Evolutionary conservation across 2,797 vertebrate species (phyloP).

Genomic region (Myripristis jacobus): DNA sequence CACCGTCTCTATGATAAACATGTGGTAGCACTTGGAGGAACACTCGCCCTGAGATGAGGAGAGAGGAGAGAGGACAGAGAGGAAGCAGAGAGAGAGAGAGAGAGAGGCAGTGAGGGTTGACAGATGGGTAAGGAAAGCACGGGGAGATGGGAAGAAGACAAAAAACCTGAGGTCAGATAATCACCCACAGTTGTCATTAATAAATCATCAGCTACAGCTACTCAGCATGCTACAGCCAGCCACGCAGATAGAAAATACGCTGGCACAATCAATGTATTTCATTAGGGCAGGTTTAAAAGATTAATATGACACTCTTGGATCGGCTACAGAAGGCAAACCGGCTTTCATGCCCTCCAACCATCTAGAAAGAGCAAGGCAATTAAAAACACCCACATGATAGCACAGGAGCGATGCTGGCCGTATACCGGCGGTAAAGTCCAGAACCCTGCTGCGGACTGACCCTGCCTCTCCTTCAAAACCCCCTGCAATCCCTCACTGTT

Average conservation of each 20-base stretch:
- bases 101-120: constrained; percentile 36
- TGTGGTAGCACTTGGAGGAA: constrained; percentile 91
- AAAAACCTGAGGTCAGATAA: constrained; percentile 70
- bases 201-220: constrained; percentile 64
- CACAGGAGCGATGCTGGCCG: neutral
- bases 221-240: constrained; percentile 50
- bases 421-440: neutral
- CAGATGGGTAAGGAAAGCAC: constrained; percentile 50
- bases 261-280: constrained; percentile 66
- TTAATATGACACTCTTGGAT: constrained; percentile 53
- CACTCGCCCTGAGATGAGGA: constrained; percentile 88
- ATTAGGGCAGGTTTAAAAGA: constrained; percentile 58
- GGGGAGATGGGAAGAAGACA: constrained; percentile 47
- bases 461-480: neutral
- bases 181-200: constrained; percentile 63
- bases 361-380: constrained; percentile 46
- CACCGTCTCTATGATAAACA: constrained; percentile 95
- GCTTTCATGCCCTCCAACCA: constrained; percentile 59
- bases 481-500: neutral
- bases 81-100: constrained; percentile 22
- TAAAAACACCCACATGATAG: constrained; percentile 15
- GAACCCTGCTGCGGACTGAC: neutral
- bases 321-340: constrained; percentile 49
- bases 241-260: constrained; percentile 59
- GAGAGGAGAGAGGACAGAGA: constrained; percentile 29